Base-by-base conservation (phyloP, 1,140 invertebrate genomes). In the Hypsibius dujardini region DNA sequence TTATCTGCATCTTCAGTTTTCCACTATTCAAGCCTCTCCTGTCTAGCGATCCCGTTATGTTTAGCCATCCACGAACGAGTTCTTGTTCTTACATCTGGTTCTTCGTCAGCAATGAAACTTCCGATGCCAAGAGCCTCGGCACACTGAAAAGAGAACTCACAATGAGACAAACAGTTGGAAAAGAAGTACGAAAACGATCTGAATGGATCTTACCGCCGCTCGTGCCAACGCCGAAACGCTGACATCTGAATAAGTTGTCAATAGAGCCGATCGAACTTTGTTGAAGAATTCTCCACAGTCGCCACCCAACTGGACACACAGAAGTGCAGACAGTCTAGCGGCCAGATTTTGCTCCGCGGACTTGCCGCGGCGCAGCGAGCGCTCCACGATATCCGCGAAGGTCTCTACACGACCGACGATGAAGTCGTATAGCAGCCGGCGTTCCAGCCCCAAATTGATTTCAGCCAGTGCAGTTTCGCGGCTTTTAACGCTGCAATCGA, bases 221-320 rank as follows among this genome's bases (percentile, higher is more conserved):
- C 88, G 79, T 1, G 86, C 85, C 72, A 81, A 76, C 47, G 82
- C 77, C 46, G 81, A 75, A 14, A 84, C 83, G 0, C 85, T 82
- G 70, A 83, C 83, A 78, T 90, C 87, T 71, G 81, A 79, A 15
- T 85, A 78, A 1, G 84, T 78, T 2, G 80, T 80, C n/a, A 83
- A 75, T 0, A 90, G 76, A 42, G 83, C 78, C 3, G 85, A 83
- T 74, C 83, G 82, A 47, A 87, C 76, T 40, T 81, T 80, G 69
- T 79, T 79, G 71, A 83, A 87, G 2, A 88, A 79, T 15, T 79
- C 77, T 76, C 89, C 86, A 42, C 84, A 82, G 46, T 84, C 81
- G 59, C 85, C 83, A 42, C 88, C 88, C 74, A 94, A 82, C 79
- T 95, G 91, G n/a, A 93, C 81, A 74, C 88, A 88, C 0, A 95